Evolutionary conservation across 2,888 invertebrate species (phyloP).

Genomic region (Eupithecia subumbrata): DNA sequence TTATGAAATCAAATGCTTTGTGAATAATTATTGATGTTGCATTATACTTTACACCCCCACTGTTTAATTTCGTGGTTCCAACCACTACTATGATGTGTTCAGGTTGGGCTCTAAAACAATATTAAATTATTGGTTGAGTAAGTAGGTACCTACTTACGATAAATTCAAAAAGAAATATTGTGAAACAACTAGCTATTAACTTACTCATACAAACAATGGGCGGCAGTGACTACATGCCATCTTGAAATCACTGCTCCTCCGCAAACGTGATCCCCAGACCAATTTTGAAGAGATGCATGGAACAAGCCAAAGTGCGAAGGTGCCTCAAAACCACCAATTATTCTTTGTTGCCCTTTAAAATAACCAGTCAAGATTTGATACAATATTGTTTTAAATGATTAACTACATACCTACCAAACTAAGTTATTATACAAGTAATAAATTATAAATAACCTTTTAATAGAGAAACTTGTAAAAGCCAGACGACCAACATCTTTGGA

Average conservation of each 20-base stretch:
- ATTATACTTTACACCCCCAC: slow-evolving; percentile 57
- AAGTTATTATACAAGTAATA: background rate
- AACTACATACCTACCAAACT: background rate
- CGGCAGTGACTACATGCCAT: slow-evolving; percentile 68
- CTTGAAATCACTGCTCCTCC: slow-evolving; percentile 72
- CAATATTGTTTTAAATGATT: too few relatives aligned
- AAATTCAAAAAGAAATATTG: background rate
- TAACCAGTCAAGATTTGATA: background rate
- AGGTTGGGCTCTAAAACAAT: slow-evolving; percentile 63
- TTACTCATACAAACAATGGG: slow-evolving; percentile 73
- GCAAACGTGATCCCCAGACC: slow-evolving; percentile 71
- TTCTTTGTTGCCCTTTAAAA: slow-evolving; percentile 51
- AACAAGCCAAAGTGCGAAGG: slow-evolving; percentile 62
- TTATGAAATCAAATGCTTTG: slow-evolving; percentile 55
- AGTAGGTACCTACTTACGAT: background rate
- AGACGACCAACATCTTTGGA: background rate
- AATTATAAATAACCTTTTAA: background rate
- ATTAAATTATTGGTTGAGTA: slow-evolving; percentile 6
- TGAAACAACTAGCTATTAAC: slow-evolving; percentile 20
- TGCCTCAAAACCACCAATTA: slow-evolving; percentile 69
- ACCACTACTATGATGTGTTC: slow-evolving; percentile 64
- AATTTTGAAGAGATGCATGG: slow-evolving; percentile 74
- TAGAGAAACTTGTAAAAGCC: background rate
- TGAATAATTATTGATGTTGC: slow-evolving; percentile 59
- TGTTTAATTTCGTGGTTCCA: slow-evolving; percentile 69